Conservation (phyloP, 2,113 vertebrate genomes). For the Himantopus leucocephalus region DNA sequence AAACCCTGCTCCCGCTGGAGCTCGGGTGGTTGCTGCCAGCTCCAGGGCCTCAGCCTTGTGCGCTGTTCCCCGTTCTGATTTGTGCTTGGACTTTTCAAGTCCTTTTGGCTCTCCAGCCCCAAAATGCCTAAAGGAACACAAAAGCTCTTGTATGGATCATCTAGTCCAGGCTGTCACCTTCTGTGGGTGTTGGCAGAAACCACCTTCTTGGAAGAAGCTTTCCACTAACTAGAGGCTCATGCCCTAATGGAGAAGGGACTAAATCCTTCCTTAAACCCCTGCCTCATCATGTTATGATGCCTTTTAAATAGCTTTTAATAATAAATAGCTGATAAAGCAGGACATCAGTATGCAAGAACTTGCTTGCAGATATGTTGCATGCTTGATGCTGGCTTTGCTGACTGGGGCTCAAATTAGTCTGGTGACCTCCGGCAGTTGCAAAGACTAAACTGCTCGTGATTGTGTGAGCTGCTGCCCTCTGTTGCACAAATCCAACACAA, state of each 20-base stretch:
- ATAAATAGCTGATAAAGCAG: background rate
- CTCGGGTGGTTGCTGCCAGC: background rate
- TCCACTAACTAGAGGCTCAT: background rate
- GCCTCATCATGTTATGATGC: background rate
- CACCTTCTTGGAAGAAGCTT: background rate
- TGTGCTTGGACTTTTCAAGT: background rate
- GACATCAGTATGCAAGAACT: background rate
- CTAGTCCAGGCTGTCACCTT: background rate
- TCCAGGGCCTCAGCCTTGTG: background rate
- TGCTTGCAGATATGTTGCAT: background rate
- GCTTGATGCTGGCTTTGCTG: background rate
- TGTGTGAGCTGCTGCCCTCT: slow-evolving; percentile 52
- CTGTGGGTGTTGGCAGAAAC: background rate
- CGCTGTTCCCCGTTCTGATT: background rate
- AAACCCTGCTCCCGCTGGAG: background rate
- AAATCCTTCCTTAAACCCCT: background rate
- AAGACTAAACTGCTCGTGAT: background rate
- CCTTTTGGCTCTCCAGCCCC: background rate
- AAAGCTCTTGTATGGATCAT: background rate
- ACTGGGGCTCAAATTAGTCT: background rate
- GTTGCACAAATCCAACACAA: background rate
- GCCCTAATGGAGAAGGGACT: background rate
- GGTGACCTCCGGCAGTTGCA: background rate
- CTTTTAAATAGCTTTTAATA: background rate
- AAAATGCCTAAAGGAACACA: background rate